Base-by-base conservation (phyloP, 2,113 vertebrate species). In the Hiodon tergisus region DNA sequence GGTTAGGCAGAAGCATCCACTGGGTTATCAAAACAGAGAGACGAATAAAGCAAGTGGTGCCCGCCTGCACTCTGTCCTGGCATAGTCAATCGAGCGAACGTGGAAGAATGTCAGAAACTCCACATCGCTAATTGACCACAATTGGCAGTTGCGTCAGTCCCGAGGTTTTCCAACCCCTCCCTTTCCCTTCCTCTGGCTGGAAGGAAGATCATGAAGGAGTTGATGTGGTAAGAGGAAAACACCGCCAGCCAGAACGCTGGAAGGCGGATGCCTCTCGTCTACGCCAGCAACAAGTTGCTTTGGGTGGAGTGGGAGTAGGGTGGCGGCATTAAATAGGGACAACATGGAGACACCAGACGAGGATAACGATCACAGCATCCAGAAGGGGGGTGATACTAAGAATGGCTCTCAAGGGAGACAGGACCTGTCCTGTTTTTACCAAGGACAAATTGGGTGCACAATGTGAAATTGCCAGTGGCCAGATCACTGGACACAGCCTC, bases 41-140 rank as follows among this genome's bases (percentile, higher is more conserved):
- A 89, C 84, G 89, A 89, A 89, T 87, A 88, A 87, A 87, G 31
- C 31, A 31, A 31, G 85, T 83, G 75, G 85, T 83, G 82, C 71
- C 46, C 9, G 52, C 16, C 59, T 6, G 6, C 50, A 14, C 68
- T 46, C 72, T 75, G 13, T 67, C 63, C 60, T 67, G 62, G 77
- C 6, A 10, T 6, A 3, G 54, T 68, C 60, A 74, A 71, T 77
- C 72, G 53, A 67, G 79, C 9, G 75, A 84, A 82, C 83, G 85
- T 90, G 87, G 81, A 86, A 89, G 85, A 90, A 90, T 89, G 87
- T 81, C 84, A 31, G 80, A 84, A 65, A 86, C 84, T 88, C 85
- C 82, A 86, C 86, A 86, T 86, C 83, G 81, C 81, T 73, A 77
- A 80, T 79, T 67, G 69, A 67, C 86, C 88, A 60, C 89, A 88